Evolutionary conservation across 2,113 vertebrate genomes (phyloP), one percentile per base, ranked within the genome.

Genomic region (Brachionichthys hirsutus): DNA sequence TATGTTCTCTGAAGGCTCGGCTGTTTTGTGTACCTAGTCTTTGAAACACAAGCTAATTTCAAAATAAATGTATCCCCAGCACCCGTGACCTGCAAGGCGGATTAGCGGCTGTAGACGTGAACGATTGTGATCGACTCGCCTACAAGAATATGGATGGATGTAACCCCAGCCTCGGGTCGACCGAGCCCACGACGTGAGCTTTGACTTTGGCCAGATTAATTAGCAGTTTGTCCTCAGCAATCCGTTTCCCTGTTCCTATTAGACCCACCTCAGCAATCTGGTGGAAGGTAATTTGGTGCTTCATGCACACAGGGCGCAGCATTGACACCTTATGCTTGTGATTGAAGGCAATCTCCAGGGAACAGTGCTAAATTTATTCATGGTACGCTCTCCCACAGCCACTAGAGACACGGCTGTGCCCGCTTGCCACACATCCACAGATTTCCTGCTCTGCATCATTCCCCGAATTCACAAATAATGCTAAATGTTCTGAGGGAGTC

Each of bases 341-440:
- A 90, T 89, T 90, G 90, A 90, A 87, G 89, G 86, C 89, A 88
- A 89, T 91, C 91, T 90, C 88, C 68, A 70, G 84, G 84, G 86
- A 87, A 90, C 84, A 69, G 70, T 12, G 67, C 73, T 76, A 84
- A 92, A 90, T 92, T 83, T 91, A 92, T 91, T 92, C 89, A 90
- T 85, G 79, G 86, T 87, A 60, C 62, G 66, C 77, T 90, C 84
- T 86, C 78, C 78, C 81, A 68, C 58, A 72, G 83, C 85, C 84
- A 88, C 78, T 81, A 87, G 85, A 86, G 84, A 91, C 65, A 57
- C 80, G 80, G 78, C 71, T 86, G 78, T 79, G 63, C 75, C 80
- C 24, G 73, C 53, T 75, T 56, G 72, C 76, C 71, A 65, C 77
- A 82, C 68, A 85, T 77, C 68, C 81, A 83, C 87, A 85, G 78